These are phyloP conservation scores for Ischnura elegans DNA, from an alignment of 2,888 invertebrate species.

Conservation along the genomic window DNA sequence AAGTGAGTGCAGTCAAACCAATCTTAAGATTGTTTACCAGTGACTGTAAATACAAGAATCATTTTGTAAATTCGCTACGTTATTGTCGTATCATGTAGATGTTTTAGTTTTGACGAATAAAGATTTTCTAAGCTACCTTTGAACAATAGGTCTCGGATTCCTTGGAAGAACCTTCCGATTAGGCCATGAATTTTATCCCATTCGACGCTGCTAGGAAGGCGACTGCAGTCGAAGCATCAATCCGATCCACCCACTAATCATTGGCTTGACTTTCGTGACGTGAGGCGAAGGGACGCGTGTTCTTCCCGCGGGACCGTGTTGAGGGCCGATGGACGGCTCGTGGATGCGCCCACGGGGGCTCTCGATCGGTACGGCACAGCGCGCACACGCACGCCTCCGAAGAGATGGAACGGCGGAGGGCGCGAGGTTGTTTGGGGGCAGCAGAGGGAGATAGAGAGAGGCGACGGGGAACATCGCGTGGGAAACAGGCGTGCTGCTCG, in stretches of 20 bases:
- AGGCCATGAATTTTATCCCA: no score
- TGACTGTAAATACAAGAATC: no score
- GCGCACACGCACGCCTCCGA: not conserved
- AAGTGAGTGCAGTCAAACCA: no score
- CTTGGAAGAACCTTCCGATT: no score
- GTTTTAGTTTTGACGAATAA: no score
- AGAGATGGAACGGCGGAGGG: constrained; percentile 3
- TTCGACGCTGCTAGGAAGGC: no score
- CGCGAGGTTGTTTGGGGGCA: not conserved
- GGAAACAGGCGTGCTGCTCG: not conserved
- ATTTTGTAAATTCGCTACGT: no score
- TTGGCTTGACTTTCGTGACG: not conserved
- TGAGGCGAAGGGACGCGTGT: not conserved
- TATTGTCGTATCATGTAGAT: no score
- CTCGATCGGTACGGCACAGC: not conserved
- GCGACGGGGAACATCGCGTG: constrained; percentile 3
- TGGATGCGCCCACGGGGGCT: not conserved
- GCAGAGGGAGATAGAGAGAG: not conserved
- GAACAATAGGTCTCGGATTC: no score
- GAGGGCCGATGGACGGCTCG: not conserved
- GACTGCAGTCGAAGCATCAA: no score
- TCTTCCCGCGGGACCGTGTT: not conserved
- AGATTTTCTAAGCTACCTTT: no score
- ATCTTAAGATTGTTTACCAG: no score
- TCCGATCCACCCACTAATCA: not conserved